Base-by-base conservation (phyloP, 2,797 vertebrate species). In the Cyprinella venusta region DNA sequence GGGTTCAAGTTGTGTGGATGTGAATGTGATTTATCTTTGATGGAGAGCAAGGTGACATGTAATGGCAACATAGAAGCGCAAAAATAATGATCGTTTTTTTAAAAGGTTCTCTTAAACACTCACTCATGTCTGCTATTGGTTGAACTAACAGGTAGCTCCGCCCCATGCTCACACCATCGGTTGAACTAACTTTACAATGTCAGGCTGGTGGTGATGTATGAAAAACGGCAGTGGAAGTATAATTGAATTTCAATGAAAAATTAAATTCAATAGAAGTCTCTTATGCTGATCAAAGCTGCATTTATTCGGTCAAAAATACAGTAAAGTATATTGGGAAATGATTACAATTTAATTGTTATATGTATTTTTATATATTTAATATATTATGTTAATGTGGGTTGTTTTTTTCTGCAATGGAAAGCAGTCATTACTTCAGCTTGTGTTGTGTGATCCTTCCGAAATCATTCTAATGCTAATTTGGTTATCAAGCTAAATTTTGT, bases 1-100 rank as follows among this genome's bases (percentile, higher is more conserved):
- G 63, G 21, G 26, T 76, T 48, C 21, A 71, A 75, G 65, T 75
- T 75, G 6, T 64, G 42, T 64, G 13, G 18, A 65, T 80, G 16
- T 42, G 30, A 21, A 9, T 30, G 6, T 30, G 40, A 48, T 72
- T 72, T 48, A 48, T 19, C 13, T 52, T 9, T 26, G 24, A 72
- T 52, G 15, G 59, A 61, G n/a, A 24, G n/a, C 5, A 24, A 59
- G 10, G 10, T 24, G n/a, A 59, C 24, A 2, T 24, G 56, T 13
- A 59, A 24, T 24, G 54, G 56, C 50, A 18, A 52, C 8, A 19
- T 18, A 54, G 7, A 54, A 36, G 13, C 5, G 2, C 0, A 9
- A 4, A 76, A 38, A 18, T 9, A 26, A 76, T 42, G 7, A 19
- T 26, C 19, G 56, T 45, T 77, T 30, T 30, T 77, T 4, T 30